Evolutionary conservation across 1,140 invertebrate species (phyloP).

Genomic region (Pseudomyrmex cubaensis): DNA sequence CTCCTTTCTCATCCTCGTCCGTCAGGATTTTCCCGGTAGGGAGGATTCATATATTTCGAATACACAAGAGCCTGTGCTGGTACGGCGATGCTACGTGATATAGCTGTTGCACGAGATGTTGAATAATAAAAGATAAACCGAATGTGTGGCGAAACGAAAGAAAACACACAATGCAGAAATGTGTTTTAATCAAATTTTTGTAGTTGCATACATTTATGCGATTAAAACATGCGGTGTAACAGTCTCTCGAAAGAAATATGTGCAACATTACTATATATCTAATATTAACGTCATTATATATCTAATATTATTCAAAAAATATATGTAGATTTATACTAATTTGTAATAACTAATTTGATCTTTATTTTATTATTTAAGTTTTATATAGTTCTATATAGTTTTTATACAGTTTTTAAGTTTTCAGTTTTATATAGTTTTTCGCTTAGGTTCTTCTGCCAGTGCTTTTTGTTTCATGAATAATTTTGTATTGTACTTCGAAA

Average conservation of each 20-base stretch:
- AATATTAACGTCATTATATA: too few relatives aligned
- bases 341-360: neutral
- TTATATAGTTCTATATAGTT: too few relatives aligned
- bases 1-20: slow-evolving; percentile 63
- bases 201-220: neutral
- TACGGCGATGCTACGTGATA: neutral
- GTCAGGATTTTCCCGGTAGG: slow-evolving; percentile 59
- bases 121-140: slow-evolving; percentile 37
- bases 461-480: slow-evolving; percentile 3
- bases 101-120: slow-evolving; percentile 11
- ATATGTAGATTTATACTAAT: neutral
- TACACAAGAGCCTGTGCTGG: slow-evolving; percentile 41
- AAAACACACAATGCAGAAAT: slow-evolving; percentile 17
- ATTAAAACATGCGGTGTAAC: neutral
- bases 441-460: neutral
- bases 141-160: neutral
- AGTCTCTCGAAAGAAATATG: neutral
- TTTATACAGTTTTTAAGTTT: too few relatives aligned
- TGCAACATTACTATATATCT: too few relatives aligned
- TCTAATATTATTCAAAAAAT: neutral
- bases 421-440: neutral
- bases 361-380: neutral
- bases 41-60: slow-evolving; percentile 68
- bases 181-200: slow-evolving; percentile 46
- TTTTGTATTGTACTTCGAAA: slow-evolving; percentile 7